These are phyloP conservation scores for Sarcophaga variegata DNA, from an alignment of 2,888 invertebrate species.

Conservation along the genomic window DNA sequence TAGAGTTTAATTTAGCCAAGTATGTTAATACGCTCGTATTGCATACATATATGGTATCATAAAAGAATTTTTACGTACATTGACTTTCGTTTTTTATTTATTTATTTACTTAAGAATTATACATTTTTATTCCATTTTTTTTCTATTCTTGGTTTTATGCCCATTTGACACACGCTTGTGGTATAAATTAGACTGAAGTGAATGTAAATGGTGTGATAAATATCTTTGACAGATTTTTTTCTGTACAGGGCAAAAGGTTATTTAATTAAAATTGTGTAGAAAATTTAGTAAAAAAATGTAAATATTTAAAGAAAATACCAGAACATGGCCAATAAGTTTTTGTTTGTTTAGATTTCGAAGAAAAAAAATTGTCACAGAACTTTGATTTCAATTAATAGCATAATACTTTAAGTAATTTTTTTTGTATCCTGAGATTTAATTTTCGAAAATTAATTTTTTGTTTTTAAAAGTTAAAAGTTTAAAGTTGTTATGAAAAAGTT, in stretches of 20 bases:
- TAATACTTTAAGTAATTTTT: background rate
- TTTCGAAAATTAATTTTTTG: background rate
- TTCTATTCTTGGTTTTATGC: conserved; percentile 7
- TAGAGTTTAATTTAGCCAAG: conserved; percentile 19
- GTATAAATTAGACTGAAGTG: conserved; percentile 65
- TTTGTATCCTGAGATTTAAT: background rate
- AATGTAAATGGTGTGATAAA: conserved; percentile 66
- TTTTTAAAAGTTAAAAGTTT: background rate
- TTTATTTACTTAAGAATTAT: conserved; percentile 10
- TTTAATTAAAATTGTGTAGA: conserved; percentile 57
- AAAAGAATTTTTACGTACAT: conserved; percentile 61
- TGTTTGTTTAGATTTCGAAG: background rate
- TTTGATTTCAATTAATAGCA: background rate
- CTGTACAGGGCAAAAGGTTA: conserved; percentile 61
- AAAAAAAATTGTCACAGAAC: background rate
- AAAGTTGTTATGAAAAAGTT: no score
- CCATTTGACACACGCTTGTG: conserved; percentile 65
- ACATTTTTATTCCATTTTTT: conserved; percentile 4
- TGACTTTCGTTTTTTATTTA: conserved; percentile 64
- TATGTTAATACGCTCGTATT: background rate
- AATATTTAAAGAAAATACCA: conserved; percentile 28
- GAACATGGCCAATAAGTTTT: conserved; percentile 50
- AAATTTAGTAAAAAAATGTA: background rate
- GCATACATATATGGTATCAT: conserved; percentile 22
- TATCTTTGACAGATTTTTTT: conserved; percentile 44